A percentile compares a stretch with the other conserved stretches of the same genome.
phyloP scores from a whole-genome alignment of 1,140 invertebrate species.

The Temnothorax curvispinosus region DNA sequence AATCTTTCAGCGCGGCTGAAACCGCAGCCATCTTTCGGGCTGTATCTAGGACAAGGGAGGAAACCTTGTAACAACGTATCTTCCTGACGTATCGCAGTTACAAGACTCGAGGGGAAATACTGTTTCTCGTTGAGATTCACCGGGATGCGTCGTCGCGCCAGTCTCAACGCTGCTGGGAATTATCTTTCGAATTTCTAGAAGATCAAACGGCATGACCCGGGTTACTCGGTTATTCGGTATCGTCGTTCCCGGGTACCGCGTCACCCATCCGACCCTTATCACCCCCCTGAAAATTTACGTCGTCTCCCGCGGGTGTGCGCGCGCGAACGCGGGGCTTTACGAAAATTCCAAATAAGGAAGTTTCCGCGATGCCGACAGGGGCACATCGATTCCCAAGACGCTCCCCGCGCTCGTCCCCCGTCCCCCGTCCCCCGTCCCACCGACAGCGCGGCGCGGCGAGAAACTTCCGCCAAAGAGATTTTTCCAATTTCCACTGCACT shows the following conservation, averaged over 20 bases:
- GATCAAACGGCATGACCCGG: constrained; percentile 58
- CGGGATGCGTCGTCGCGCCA: not conserved
- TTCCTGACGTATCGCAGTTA: constrained; percentile 32
- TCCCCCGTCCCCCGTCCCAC: constrained; percentile 24
- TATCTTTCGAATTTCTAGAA: constrained; percentile 52
- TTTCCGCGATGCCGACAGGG: constrained; percentile 55
- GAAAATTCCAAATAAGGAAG: constrained; percentile 71
- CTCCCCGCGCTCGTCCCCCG: constrained; percentile 2
- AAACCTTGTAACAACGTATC: not conserved
- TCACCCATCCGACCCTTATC: not conserved
- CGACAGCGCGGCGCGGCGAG: constrained; percentile 45
- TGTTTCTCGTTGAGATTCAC: constrained; percentile 51
- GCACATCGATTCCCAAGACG: constrained; percentile 54
- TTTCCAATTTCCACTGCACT: constrained; percentile 71
- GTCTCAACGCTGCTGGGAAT: constrained; percentile 33
- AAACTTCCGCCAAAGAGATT: constrained; percentile 68
- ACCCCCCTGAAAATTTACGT: constrained; percentile 53
- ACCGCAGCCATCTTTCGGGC: constrained; percentile 25
- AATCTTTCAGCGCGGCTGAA: constrained; percentile 20
- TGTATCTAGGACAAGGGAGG: constrained; percentile 39
- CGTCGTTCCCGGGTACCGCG: constrained; percentile 21
- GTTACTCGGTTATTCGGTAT: constrained; percentile 57
- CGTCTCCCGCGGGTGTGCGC: constrained; percentile 33
- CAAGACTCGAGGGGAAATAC: constrained; percentile 52
- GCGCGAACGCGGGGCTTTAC: constrained; percentile 45